A percentile compares a stretch with the other conserved stretches of the same genome.
Evolutionary conservation across 2,113 vertebrate species (phyloP).

Genomic region (Calyptommatus sinebrachiatus): DNA sequence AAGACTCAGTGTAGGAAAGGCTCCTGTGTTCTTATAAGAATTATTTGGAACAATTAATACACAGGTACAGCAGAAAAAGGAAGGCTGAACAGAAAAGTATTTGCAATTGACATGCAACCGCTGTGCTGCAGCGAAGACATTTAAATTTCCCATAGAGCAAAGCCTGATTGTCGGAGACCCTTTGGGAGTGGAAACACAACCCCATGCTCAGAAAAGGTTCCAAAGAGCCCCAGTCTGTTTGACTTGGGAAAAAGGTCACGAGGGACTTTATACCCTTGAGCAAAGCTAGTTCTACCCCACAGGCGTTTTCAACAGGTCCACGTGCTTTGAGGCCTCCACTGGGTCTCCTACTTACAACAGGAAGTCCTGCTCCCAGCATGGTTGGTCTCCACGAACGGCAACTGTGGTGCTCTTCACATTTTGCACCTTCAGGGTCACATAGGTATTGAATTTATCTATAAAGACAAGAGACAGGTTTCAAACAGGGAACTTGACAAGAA

Average conservation of each 20-base stretch:
- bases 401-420: conserved; percentile 96
- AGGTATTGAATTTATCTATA: conserved; percentile 92
- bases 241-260: not conserved
- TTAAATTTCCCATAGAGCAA: not conserved
- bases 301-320: not conserved
- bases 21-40: not conserved
- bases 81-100: not conserved
- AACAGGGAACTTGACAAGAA: not conserved
- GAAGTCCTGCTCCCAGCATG: conserved; percentile 96
- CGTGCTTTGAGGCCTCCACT: rapidly evolving
- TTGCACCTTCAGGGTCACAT: conserved; percentile 94
- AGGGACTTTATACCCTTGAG: not conserved
- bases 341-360: conserved; percentile 88
- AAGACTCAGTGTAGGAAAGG: too few relatives aligned
- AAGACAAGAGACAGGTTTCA: conserved; percentile 33
- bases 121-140: not conserved
- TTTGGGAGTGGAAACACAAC: not conserved
- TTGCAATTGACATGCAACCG: not conserved
- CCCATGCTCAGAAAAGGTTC: not conserved
- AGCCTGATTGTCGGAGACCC: not conserved
- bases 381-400: conserved; percentile 87
- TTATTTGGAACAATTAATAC: not conserved
- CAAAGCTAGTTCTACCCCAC: not conserved
- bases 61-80: not conserved
- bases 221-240: too few relatives aligned